Evolutionary conservation across 23 tunicate genomes (phyloP).

Genomic region (Ascidia mentula): DNA sequence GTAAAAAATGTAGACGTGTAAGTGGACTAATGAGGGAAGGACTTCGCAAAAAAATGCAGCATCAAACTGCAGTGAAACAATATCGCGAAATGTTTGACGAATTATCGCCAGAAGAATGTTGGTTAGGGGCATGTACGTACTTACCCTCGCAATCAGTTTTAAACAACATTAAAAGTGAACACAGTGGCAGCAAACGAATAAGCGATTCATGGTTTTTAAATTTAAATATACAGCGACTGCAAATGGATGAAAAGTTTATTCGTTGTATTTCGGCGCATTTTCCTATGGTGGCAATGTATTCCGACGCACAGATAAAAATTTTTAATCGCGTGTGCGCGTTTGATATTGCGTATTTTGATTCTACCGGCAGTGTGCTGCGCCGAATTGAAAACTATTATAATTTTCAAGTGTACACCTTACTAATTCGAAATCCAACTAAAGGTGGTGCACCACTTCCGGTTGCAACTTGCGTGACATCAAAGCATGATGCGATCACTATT

Average conservation of each 20-base stretch:
- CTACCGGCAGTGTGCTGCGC: constrained; percentile 27
- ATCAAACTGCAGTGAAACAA: too few relatives aligned
- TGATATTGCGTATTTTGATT: constrained; percentile 32
- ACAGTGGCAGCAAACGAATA: background rate
- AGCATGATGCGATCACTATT: constrained; percentile 32
- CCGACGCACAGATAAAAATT: constrained; percentile 11
- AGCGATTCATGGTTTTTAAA: background rate
- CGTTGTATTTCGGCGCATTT: background rate
- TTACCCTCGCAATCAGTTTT: background rate
- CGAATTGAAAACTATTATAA: background rate
- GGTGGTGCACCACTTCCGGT: constrained; percentile 29
- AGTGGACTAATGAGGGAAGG: too few relatives aligned
- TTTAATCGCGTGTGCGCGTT: too few relatives aligned
- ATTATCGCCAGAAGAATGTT: background rate
- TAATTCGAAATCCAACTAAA: constrained; percentile 20
- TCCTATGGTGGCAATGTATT: constrained; percentile 11
- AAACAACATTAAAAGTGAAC: background rate
- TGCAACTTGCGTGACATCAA: constrained; percentile 10
- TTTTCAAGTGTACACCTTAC: constrained; percentile 33
- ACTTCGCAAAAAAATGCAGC: too few relatives aligned
- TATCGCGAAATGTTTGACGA: background rate
- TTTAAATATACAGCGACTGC: background rate
- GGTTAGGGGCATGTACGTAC: background rate
- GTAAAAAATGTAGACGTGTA: too few relatives aligned
- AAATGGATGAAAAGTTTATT: constrained; percentile 10